phyloP scores from a whole-genome alignment of 2,113 vertebrate species.

The Gulo gulo region DNA sequence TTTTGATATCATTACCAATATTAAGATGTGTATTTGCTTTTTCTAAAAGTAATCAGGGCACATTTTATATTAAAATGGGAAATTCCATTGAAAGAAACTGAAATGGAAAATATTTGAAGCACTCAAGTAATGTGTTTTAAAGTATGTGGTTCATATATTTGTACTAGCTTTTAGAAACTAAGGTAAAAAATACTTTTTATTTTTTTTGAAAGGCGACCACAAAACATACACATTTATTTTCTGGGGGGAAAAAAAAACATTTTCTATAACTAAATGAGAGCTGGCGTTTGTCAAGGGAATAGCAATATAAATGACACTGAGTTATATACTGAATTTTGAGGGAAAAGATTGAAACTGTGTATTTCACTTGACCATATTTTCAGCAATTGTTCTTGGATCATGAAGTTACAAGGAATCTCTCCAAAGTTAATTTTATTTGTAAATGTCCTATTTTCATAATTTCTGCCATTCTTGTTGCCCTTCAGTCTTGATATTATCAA shows the following conservation, averaged over 20 bases:
- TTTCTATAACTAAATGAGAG: background rate
- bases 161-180: background rate
- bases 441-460: background rate
- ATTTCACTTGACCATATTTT: background rate
- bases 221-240: background rate
- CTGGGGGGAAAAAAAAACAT: background rate
- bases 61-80: background rate
- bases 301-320: background rate
- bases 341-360: no score
- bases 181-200: background rate
- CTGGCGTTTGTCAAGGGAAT: background rate
- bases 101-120: background rate
- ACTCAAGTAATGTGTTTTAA: background rate
- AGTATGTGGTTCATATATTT: background rate
- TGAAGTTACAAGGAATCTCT: background rate
- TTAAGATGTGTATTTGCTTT: background rate
- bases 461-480: background rate
- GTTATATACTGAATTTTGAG: background rate
- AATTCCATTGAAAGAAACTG: background rate
- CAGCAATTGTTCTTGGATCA: background rate
- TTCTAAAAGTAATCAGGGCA: background rate
- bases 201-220: background rate
- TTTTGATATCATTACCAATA: background rate
- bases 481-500: background rate
- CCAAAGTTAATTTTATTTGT: background rate